Conservation (phyloP, 2,797 vertebrate species). For the Salarias fasciatus region DNA sequence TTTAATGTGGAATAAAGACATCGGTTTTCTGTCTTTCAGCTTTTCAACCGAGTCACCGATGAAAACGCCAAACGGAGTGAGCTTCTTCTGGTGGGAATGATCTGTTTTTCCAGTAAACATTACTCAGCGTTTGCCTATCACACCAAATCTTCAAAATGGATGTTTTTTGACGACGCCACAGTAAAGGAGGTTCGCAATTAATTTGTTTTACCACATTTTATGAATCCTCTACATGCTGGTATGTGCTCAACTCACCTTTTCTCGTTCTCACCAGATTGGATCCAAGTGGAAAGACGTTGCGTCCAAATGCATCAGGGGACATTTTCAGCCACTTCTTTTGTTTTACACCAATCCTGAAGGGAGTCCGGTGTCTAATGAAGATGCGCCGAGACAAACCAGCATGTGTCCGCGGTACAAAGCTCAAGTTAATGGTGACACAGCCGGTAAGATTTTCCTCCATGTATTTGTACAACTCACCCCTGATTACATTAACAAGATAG, state of each 20-base stretch:
- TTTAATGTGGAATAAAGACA: constrained; percentile 24
- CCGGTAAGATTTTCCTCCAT: constrained; percentile 77
- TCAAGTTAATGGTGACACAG: constrained; percentile 83
- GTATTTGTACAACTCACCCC: not conserved
- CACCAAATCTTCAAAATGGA: constrained; percentile 97
- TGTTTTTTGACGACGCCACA: constrained; percentile 97
- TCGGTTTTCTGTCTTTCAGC: constrained; percentile 80
- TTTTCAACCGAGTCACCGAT: constrained; percentile 96
- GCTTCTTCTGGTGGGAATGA: constrained; percentile 96
- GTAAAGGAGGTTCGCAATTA: constrained; percentile 91
- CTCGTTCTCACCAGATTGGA: constrained; percentile 85
- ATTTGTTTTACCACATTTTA: constrained; percentile 24
- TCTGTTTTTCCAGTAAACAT: constrained; percentile 97
- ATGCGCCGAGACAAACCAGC: constrained; percentile 92
- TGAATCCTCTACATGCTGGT: constrained; percentile 13
- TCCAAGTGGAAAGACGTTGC: constrained; percentile 98
- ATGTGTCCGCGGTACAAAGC: constrained; percentile 90
- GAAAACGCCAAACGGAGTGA: constrained; percentile 95
- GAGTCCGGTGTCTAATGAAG: constrained; percentile 92
- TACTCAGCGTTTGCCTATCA: constrained; percentile 98
- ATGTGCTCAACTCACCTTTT: constrained; percentile 18
- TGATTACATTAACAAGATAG: too few relatives aligned
- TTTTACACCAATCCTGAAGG: constrained; percentile 97
- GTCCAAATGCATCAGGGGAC: constrained; percentile 94
- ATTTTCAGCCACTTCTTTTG: constrained; percentile 95